Base-by-base conservation (phyloP, 2,888 invertebrate genomes). In the Eumerus sabulonum region DNA sequence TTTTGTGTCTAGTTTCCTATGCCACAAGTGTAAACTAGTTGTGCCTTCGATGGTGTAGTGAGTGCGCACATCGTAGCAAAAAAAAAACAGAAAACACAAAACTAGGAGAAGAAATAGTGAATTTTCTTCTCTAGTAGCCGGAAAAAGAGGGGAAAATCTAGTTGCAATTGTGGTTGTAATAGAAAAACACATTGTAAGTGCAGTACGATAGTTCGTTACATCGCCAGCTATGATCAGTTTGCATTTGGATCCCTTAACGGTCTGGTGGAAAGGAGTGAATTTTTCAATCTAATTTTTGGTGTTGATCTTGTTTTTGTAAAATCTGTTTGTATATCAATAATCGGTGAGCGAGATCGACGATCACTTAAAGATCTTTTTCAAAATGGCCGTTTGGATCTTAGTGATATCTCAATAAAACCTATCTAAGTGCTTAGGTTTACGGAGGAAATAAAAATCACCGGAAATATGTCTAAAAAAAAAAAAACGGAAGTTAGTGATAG, bases 81-180 rank as follows among this genome's bases (percentile, higher is more conserved):
- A 14, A 54, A 42, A 56, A 62, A 60, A 47, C 17, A 64, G 48
- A 53, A 47, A n/a, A n/a, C n/a, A n/a, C n/a, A n/a, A 66, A 63
- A 59, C 59, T 53, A 68, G 62, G 36, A 57, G 63, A 62, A 56
- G 36, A 68, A 76, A 68, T 71, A 77, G 56, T 53, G 62, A 45
- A 53, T 67, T 72, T 72, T 47, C 76, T 72, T 62, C 71, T n/a
- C 57, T 27, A 59, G 53, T 66, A 36, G 5, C 17, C n/a, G 36
- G 40, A 50, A 57, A 68, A 70, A 40, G 66, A 57, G 51, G 66
- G 67, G 56, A 63, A 63, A 54, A 64, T 64, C 14, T 60, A 45
- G 44, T 63, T 77, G 70, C 54, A 42, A 63, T 72, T 59, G 77
- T 77, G 48, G 72, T 77, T 73, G 77, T 77, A 70, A 66, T 54